Base-by-base conservation (phyloP, 2,113 vertebrate species). In the Syrmaticus mikado region DNA sequence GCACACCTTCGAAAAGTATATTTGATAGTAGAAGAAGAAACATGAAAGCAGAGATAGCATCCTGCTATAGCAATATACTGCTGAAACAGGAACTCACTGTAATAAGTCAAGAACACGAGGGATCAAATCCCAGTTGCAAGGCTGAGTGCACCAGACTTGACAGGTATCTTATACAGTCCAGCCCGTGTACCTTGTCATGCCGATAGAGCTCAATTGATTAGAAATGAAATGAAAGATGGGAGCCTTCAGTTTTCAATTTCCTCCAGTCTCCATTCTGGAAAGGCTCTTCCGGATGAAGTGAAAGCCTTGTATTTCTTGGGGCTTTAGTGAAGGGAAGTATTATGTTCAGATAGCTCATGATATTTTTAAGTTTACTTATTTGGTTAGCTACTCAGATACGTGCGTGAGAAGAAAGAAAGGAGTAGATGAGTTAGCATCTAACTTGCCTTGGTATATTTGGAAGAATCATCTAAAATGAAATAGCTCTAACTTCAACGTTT, bases 211-310 rank as follows among this genome's bases (percentile, higher is more conserved):
- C 62, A 32, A 45, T 3, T 86, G 73, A 84, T 88, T 38, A 93
- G 43, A 84, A 94, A 91, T 64, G 5, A 82, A 92, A 82, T 27
- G 55, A 71, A 89, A 88, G 68, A 72, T 64, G 70, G 10, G 27
- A 84, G n/a, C 61, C 36, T 52, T 91, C 87, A 40, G 30, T 48
- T 92, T 84, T 93, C 32, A 61, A 61, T 88, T 90, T 62, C 57
- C 93, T 84, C 46, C 48, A n/a, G 13, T 61, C 40, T 86, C 41
- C 18, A 43, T 46, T 72, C 45, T 50, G 53, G 66, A 86, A 86
- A 89, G 93, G 10, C 36, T 91, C 46, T 94, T 78, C 43, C 68
- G 48, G 62, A 80, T 34, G 86, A 78, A 64, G 18, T 25, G 12
- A 72, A 72, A 83, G 21, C 14, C 8, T 81, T 60, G 13, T 30